phyloP scores from a whole-genome alignment of 2,797 vertebrate species.

The Bufotes viridis region DNA sequence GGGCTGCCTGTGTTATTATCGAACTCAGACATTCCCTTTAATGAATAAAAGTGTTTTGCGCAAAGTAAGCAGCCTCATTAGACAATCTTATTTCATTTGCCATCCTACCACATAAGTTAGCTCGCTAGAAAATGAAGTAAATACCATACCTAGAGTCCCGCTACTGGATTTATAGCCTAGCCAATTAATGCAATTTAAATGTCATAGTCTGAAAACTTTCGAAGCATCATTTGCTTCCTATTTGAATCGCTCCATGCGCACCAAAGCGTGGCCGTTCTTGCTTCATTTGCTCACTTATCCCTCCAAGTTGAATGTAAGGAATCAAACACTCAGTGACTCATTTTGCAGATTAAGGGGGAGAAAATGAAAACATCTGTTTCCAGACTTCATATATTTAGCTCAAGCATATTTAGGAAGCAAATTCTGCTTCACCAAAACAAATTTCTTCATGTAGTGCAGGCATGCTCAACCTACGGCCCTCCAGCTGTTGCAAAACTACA shows the following conservation, averaged over 20 bases:
- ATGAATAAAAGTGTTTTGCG: background rate
- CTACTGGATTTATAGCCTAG: slow-evolving; percentile 11
- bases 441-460: slow-evolving; percentile 22
- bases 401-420: slow-evolving; percentile 44
- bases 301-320: slow-evolving; percentile 47
- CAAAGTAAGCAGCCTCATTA: background rate
- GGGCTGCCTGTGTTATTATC: no score
- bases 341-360: slow-evolving; percentile 49
- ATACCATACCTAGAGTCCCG: background rate
- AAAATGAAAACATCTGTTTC: slow-evolving; percentile 57
- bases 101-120: background rate
- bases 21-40: background rate
- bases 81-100: background rate
- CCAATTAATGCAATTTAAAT: slow-evolving; percentile 47
- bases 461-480: no score
- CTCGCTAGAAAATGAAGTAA: slow-evolving; percentile 7
- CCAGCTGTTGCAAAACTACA: no score
- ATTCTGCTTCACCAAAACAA: slow-evolving; percentile 37
- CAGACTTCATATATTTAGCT: slow-evolving; percentile 50
- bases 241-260: slow-evolving; percentile 28
- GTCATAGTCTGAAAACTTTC: slow-evolving; percentile 25
- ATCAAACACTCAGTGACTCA: slow-evolving; percentile 48
- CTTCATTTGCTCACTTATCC: slow-evolving; percentile 55
- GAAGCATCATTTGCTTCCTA: slow-evolving; percentile 37
- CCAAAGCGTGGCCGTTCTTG: slow-evolving; percentile 38